A percentile compares a stretch with the other conserved stretches of the same genome.
These are phyloP conservation scores for Microtus montanus DNA, from an alignment of 2,113 vertebrate species.

Conservation along the genomic window DNA sequence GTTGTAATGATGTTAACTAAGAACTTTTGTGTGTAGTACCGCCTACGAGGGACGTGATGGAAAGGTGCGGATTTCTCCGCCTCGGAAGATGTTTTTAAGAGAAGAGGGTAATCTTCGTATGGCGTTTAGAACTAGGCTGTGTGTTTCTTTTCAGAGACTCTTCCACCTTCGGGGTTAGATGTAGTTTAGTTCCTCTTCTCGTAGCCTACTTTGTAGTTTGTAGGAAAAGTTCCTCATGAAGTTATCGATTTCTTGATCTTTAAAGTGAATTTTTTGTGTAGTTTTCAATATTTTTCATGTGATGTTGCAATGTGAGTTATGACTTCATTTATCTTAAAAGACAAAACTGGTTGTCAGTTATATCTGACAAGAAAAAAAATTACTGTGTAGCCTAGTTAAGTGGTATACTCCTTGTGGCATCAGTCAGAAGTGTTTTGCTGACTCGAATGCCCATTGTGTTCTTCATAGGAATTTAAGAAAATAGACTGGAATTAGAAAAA, in stretches of 20 bases:
- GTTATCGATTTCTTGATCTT: slow-evolving; percentile 30
- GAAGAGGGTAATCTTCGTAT: slow-evolving; percentile 48
- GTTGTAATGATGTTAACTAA: slow-evolving; percentile 32
- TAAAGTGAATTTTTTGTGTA: slow-evolving; percentile 70
- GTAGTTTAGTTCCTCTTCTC: slow-evolving; percentile 67
- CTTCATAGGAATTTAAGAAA: slow-evolving; percentile 76
- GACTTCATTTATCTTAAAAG: slow-evolving; percentile 76
- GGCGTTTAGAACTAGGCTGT: slow-evolving; percentile 72
- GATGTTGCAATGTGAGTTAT: slow-evolving; percentile 73
- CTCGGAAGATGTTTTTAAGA: slow-evolving; percentile 59
- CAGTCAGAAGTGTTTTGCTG: slow-evolving; percentile 67
- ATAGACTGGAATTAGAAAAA: slow-evolving; percentile 74
- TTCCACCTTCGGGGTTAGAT: slow-evolving; percentile 69
- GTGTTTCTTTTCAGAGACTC: slow-evolving; percentile 58
- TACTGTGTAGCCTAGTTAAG: slow-evolving; percentile 73
- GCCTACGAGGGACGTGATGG: slow-evolving; percentile 70
- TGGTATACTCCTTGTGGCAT: slow-evolving; percentile 61
- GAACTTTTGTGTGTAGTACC: slow-evolving; percentile 43
- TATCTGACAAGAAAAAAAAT: slow-evolving; percentile 62
- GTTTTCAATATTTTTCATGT: slow-evolving; percentile 70
- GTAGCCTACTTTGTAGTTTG: slow-evolving; percentile 61
- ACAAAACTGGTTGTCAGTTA: slow-evolving; percentile 72
- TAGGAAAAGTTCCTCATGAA: slow-evolving; percentile 59
- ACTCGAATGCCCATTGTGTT: slow-evolving; percentile 77
- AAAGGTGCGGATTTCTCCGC: slow-evolving; percentile 61